Evolutionary conservation across 2,888 invertebrate species (phyloP), one percentile per base, ranked within the genome.

Genomic region (Scelioninae gen. 1): DNA sequence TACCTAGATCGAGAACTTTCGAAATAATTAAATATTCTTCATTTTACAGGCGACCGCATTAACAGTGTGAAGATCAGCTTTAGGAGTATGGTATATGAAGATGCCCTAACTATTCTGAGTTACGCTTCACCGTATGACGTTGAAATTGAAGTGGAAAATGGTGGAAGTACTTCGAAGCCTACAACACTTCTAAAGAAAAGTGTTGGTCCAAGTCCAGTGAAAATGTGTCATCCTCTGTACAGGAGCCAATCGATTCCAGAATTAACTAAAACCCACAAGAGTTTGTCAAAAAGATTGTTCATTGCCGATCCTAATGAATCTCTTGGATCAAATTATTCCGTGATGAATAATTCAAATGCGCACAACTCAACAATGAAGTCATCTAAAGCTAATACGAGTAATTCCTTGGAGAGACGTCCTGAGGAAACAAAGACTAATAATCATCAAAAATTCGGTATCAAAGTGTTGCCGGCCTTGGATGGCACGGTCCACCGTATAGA

Each of bases 111-210:
- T 1, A 97, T 98, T 83, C 93, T 98, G 49, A 97, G 97, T 83
- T 97, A 98, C 85, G 98, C 98, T 6, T 97, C 97, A 45, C 98
- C 98, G 0, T 98, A 98, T 90, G 96, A 97, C 78, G 96, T 97
- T 13, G 95, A 96, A 84, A 93, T 98, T 80, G 96, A 96, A 89
- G 94, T 97, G 34, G 94, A 95, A 89, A 94, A 94, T 85, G 93
- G 94, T 0, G 89, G 88, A 10, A 82, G 85, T 0, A 88, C 88
- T 40, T 91, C 93, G 5, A 92, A 93, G 45, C 93, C 93, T 2
- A 88, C 93, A 10, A 92, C 93, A 2, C 87, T 93, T n/a, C 85
- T 93, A 69, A 92, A 93, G 78, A 92, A 91, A 51, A 91, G 86
- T 38, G 89, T 92, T 1, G 90, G 92, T 1, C 91, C 92, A 1